A percentile compares a stretch with the other conserved stretches of the same genome.
Evolutionary conservation across 2,113 vertebrate species (phyloP).

Genomic region (Heliornis fulica): DNA sequence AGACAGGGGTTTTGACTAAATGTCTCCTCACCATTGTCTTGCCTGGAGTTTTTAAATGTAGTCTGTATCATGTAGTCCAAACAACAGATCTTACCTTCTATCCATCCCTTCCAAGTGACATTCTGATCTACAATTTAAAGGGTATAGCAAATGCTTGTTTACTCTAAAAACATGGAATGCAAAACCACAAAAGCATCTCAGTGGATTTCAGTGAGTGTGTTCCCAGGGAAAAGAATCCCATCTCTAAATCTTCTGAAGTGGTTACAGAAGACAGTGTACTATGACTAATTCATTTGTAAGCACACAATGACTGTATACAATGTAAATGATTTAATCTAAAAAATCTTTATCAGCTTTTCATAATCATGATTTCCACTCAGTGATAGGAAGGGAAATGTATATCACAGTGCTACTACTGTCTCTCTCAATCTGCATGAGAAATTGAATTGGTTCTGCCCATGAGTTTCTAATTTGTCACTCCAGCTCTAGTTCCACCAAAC

Average conservation of each 20-base stretch:
- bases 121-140: not conserved
- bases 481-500: slow-evolving; percentile 15
- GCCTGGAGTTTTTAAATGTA: not conserved
- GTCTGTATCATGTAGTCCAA: not conserved
- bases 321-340: not conserved
- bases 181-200: not conserved
- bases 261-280: not conserved
- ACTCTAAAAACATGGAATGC: not conserved
- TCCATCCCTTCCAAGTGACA: not conserved
- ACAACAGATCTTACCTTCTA: not conserved
- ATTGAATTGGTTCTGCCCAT: slow-evolving; percentile 14
- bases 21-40: not conserved
- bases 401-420: not conserved
- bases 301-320: not conserved
- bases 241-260: not conserved
- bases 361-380: not conserved
- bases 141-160: not conserved
- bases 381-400: not conserved
- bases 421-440: not conserved
- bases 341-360: not conserved
- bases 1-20: not conserved
- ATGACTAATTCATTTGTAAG: not conserved
- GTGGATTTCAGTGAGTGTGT: not conserved
- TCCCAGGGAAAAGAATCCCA: not conserved
- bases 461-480: slow-evolving; percentile 39